These are phyloP conservation scores for Lamprotornis superbus DNA, from an alignment of 2,113 vertebrate genomes.

Conservation along the genomic window DNA sequence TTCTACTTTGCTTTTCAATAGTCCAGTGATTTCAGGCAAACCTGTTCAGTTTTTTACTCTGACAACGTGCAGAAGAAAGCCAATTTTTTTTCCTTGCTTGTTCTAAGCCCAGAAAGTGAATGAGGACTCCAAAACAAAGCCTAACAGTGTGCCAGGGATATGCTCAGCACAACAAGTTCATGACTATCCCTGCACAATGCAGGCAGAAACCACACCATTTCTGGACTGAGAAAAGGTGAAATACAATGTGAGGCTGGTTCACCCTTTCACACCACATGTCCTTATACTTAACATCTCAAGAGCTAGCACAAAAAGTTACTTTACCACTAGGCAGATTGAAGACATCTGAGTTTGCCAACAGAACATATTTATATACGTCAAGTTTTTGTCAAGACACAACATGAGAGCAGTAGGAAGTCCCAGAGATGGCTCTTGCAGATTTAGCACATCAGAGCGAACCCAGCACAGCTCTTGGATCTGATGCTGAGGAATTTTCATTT, in stretches of 20 bases:
- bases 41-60: background rate
- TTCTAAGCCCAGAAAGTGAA: background rate
- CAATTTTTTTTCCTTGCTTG: background rate
- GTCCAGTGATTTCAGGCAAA: background rate
- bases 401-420: background rate
- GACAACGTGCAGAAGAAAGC: background rate
- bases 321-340: background rate
- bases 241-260: background rate
- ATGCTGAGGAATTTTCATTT: background rate
- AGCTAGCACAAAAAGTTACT: background rate
- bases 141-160: background rate
- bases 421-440: background rate
- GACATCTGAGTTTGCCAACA: fast-evolving
- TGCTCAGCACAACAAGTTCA: background rate
- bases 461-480: background rate
- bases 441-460: fast-evolving
- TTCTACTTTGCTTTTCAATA: background rate
- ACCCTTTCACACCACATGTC: background rate
- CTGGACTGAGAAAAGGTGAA: background rate
- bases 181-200: background rate
- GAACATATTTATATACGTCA: background rate
- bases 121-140: background rate
- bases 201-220: background rate
- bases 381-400: background rate
- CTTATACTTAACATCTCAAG: background rate